Conservation (phyloP, 2,888 invertebrate species). For the Ctenicera cuprea region DNA sequence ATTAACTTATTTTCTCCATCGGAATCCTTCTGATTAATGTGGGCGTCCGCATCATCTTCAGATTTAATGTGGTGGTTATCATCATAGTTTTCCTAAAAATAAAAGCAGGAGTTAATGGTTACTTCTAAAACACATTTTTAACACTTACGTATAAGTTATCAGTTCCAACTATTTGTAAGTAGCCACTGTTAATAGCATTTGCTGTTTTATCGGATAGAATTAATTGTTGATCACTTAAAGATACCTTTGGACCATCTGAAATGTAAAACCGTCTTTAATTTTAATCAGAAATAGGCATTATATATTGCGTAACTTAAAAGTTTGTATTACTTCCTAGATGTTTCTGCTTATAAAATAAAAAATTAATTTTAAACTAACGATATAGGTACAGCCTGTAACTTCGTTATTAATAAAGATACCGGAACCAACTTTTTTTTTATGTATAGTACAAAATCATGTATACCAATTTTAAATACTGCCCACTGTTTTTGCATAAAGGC, state of each 20-base stretch:
- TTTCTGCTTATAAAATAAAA: no score
- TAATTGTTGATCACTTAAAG: conserved; percentile 66
- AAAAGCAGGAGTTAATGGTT: background rate
- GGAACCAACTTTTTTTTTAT: no score
- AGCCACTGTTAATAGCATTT: conserved; percentile 61
- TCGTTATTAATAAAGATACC: no score
- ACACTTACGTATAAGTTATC: conserved; percentile 62
- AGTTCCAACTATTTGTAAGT: conserved; percentile 68
- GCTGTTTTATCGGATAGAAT: conserved; percentile 65
- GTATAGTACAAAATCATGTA: no score
- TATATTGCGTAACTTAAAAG: no score
- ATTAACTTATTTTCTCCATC: conserved; percentile 66
- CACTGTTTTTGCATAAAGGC: no score
- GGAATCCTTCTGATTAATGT: conserved; percentile 61
- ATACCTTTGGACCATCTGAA: conserved; percentile 60
- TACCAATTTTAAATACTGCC: no score
- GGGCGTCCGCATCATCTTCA: conserved; percentile 64
- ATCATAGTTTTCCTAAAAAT: conserved; percentile 42
- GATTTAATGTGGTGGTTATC: conserved; percentile 53
- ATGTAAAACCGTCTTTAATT: conserved; percentile 3
- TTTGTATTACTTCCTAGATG: no score
- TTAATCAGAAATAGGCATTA: no score
- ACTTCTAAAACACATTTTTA: background rate
- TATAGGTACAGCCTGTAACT: no score
- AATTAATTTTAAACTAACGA: no score